phyloP scores from a whole-genome alignment of 2,797 vertebrate genomes.

The Sebastes elongatus region DNA sequence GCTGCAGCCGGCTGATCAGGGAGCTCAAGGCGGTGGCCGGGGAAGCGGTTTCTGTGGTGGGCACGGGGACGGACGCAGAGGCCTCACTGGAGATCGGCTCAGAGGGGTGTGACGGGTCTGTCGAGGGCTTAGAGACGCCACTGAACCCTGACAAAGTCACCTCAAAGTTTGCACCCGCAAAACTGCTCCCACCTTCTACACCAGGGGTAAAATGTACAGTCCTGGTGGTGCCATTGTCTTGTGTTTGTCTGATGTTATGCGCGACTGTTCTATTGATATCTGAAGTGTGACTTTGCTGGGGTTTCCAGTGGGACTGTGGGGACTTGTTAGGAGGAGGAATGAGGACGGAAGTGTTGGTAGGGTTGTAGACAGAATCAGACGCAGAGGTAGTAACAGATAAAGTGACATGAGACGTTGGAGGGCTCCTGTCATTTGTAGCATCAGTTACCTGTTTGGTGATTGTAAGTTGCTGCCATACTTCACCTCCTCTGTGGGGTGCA shows the following conservation, averaged over 20 bases:
- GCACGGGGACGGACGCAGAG: background rate
- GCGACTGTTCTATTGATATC: slow-evolving; percentile 15
- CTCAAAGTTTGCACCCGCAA: background rate
- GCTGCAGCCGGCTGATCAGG: slow-evolving; percentile 89
- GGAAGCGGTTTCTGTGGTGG: background rate
- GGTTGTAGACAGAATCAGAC: background rate
- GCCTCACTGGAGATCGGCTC: background rate
- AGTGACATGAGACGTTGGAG: background rate
- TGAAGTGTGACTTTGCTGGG: slow-evolving; percentile 6
- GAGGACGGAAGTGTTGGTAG: background rate
- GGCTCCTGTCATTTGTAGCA: background rate
- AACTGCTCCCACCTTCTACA: background rate
- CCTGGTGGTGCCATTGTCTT: background rate
- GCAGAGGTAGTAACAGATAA: slow-evolving; percentile 20
- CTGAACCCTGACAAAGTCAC: background rate
- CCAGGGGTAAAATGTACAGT: background rate
- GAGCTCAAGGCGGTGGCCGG: slow-evolving; percentile 76
- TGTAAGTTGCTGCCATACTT: background rate
- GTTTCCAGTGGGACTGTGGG: background rate
- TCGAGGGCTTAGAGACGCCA: background rate
- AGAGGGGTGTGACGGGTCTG: background rate
- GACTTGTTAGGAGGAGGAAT: background rate
- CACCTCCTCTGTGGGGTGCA: background rate
- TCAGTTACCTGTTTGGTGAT: background rate
- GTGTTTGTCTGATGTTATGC: background rate